Percentiles rank a stretch among this genome's conserved stretches.
Evolutionary conservation across 2,888 invertebrate genomes (phyloP).

Genomic region (Perdita meconis): DNA sequence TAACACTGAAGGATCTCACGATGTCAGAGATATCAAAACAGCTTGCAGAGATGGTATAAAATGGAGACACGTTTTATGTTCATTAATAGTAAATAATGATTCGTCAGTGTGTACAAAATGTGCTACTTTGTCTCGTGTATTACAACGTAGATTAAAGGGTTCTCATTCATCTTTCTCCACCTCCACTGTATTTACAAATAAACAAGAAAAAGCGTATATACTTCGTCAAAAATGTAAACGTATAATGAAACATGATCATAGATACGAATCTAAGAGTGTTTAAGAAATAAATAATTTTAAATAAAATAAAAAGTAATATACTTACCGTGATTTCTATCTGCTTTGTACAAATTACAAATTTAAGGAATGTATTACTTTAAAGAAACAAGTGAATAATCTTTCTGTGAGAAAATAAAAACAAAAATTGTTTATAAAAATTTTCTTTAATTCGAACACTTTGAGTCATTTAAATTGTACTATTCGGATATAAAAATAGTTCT

Average conservation of each 20-base stretch:
- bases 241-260: conserved; percentile 24
- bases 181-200: conserved; percentile 27
- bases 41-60: conserved; percentile 76
- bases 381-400: background rate
- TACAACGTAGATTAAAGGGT: conserved; percentile 39
- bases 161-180: conserved; percentile 13
- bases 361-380: background rate
- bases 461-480: background rate
- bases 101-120: conserved; percentile 77
- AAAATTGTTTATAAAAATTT: conserved; percentile 11
- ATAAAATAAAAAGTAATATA: conserved; percentile 32
- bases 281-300: conserved; percentile 38
- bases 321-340: background rate
- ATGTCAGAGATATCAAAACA: conserved; percentile 57
- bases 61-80: conserved; percentile 79
- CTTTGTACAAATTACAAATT: conserved; percentile 1
- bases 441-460: conserved; percentile 16
- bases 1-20: conserved; percentile 24
- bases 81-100: conserved; percentile 76
- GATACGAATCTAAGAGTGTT: conserved; percentile 44
- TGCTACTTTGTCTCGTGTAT: conserved; percentile 58
- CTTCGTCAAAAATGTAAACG: conserved; percentile 62
- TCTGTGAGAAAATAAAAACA: background rate
- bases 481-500: conserved; percentile 5
- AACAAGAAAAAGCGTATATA: conserved; percentile 29